Conservation (phyloP, 2,113 vertebrate species). For the Dicerorhinus sumatrensis region DNA sequence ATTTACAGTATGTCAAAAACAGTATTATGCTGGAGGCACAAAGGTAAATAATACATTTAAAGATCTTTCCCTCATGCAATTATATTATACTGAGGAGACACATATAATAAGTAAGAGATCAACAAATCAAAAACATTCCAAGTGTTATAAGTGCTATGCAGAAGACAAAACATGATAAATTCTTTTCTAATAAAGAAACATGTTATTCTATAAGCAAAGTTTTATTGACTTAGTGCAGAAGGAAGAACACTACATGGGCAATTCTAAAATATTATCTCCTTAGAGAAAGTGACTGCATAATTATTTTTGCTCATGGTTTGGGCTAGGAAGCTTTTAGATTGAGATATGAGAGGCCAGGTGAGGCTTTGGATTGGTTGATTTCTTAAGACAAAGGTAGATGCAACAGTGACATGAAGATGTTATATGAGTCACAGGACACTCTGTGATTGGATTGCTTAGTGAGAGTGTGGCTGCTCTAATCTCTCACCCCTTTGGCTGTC, state of each 20-base stretch:
- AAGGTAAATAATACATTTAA: not conserved
- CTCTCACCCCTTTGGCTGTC: not conserved
- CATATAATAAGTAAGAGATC: not conserved
- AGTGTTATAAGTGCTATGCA: not conserved
- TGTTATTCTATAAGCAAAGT: not conserved
- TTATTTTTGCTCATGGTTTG: not conserved
- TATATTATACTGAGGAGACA: not conserved
- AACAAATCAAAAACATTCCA: not conserved
- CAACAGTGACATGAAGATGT: not conserved
- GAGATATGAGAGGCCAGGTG: not conserved
- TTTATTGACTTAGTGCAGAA: not conserved
- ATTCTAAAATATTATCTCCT: not conserved
- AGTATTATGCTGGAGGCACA: not conserved
- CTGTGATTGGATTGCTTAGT: not conserved
- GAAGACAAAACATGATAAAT: not conserved
- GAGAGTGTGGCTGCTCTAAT: not conserved
- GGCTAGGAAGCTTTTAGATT: not conserved
- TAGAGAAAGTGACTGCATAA: not conserved
- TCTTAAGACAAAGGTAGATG: not conserved
- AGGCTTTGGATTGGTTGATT: not conserved
- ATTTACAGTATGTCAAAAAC: not conserved
- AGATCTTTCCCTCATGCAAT: not conserved
- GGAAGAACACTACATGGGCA: not conserved
- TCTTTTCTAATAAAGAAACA: not conserved
- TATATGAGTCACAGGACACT: not conserved